phyloP scores from a whole-genome alignment of 2,113 vertebrate species.

The Plecotus auritus region DNA sequence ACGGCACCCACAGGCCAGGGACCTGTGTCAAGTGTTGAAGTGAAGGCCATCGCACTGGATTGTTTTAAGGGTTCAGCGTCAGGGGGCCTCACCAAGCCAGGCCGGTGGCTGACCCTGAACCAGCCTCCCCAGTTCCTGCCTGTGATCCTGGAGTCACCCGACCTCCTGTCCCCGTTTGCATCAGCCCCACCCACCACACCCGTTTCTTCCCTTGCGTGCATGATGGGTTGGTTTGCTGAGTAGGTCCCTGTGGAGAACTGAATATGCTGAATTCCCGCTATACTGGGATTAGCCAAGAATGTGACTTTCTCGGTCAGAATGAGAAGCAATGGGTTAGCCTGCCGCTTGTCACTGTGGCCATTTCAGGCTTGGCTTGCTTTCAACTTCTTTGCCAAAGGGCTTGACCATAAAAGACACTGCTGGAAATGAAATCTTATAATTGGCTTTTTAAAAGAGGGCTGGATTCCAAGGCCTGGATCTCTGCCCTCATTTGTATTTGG shows the following conservation, averaged over 20 bases:
- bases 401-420: neutral
- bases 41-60: neutral
- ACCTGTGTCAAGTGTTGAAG: neutral
- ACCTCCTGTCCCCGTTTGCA: neutral
- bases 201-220: rapidly evolving
- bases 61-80: neutral
- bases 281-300: rapidly evolving
- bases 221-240: neutral
- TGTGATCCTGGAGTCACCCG: neutral
- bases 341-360: rapidly evolving
- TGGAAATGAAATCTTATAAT: conserved; percentile 55
- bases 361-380: neutral
- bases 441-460: conserved; percentile 17
- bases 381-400: conserved; percentile 11
- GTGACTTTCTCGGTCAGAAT: neutral
- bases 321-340: neutral
- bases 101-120: neutral
- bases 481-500: conserved; percentile 17
- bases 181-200: rapidly evolving
- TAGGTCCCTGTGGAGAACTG: rapidly evolving
- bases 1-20: neutral
- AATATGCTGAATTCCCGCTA: neutral
- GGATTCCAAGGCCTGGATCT: conserved; percentile 6
- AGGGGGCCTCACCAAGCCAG: neutral
- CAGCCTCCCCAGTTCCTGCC: neutral